Base-by-base conservation (phyloP, 1,140 invertebrate species). In the Saccostrea glomerata region DNA sequence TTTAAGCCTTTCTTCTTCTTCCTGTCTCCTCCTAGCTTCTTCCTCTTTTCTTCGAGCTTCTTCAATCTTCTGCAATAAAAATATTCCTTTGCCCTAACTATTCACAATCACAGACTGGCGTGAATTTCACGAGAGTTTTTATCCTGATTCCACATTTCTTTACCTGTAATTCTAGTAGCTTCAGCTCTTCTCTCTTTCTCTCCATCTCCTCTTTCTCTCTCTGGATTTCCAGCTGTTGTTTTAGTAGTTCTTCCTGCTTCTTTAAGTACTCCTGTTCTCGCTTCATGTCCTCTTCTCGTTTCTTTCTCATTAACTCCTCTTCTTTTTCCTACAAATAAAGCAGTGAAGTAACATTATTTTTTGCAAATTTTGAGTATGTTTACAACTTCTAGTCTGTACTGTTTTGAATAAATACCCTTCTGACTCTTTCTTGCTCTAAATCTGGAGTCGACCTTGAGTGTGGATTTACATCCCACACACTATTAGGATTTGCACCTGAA, bases 121-220 rank as follows among this genome's bases (percentile, higher is more conserved):
- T 82, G 0, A 9, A 47, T 47, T 47, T 47, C 9, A 47, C 6
- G n/a, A 47, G 47, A 9, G 47, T 9, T 47, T 47, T 47, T 47
- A 47, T 47, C 47, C 30, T 36, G 30, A 36, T 36, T 36, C 30
- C 30, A 36, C 2, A 36, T 73, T 73, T 36, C 88, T 86, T 58
- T 90, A 92, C 92, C 94, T 93, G 91, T 82, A 92, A 87, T 87
- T 92, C 92, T 20, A 91, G 77, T 84, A 91, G 87, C 86, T 93
- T 91, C 82, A 92, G 90, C 88, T 91, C 93, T 86, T 91, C 87
- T 82, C 91, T 91, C 86, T 93, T 91, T 90, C 91, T 90, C 58
- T 92, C 91, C 85, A 91, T 86, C 83, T 91, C 92, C 66, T 91
- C 90, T 55, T 90, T 91, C 86, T 91, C 88, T 87, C 91, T 89